Percentiles rank a stretch among this genome's conserved stretches.
phyloP scores from a whole-genome alignment of 2,888 invertebrate genomes.

The Carabus problematicus region DNA sequence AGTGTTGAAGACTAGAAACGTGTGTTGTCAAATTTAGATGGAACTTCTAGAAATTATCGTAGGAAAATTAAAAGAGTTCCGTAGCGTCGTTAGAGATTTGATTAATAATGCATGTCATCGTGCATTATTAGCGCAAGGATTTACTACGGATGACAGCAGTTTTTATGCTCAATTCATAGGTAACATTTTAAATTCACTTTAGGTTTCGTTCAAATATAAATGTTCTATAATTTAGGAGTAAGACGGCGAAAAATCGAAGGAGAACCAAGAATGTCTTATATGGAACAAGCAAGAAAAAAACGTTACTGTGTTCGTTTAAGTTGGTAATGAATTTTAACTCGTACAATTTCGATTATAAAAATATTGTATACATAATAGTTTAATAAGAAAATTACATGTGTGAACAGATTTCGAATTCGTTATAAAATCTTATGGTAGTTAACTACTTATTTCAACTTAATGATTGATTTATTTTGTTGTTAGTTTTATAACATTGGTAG shows the following conservation, averaged over 20 bases:
- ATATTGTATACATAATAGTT: no score
- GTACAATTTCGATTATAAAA: background rate
- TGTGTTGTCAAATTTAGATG: constrained; percentile 56
- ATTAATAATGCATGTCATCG: constrained; percentile 76
- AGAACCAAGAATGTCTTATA: constrained; percentile 78
- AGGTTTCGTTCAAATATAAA: background rate
- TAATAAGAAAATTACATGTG: background rate
- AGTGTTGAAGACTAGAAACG: background rate
- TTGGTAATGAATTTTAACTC: constrained; percentile 63
- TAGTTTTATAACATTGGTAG: constrained; percentile 75
- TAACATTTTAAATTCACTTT: constrained; percentile 10
- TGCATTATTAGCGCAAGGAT: constrained; percentile 67
- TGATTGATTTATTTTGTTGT: constrained; percentile 45
- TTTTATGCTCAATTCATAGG: constrained; percentile 40
- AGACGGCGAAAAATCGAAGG: constrained; percentile 53
- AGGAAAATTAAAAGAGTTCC: constrained; percentile 60
- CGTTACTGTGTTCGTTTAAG: constrained; percentile 80
- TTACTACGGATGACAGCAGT: constrained; percentile 36
- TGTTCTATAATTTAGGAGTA: constrained; percentile 10
- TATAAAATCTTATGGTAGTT: background rate
- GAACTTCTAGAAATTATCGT: constrained; percentile 55
- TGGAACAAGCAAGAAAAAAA: constrained; percentile 84
- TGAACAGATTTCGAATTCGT: background rate
- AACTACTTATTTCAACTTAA: background rate
- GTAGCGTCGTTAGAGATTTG: constrained; percentile 64